Percentiles rank a stretch among this genome's conserved stretches.
Evolutionary conservation across 1,140 invertebrate genomes (phyloP).

Genomic region (Asbolus verrucosus): DNA sequence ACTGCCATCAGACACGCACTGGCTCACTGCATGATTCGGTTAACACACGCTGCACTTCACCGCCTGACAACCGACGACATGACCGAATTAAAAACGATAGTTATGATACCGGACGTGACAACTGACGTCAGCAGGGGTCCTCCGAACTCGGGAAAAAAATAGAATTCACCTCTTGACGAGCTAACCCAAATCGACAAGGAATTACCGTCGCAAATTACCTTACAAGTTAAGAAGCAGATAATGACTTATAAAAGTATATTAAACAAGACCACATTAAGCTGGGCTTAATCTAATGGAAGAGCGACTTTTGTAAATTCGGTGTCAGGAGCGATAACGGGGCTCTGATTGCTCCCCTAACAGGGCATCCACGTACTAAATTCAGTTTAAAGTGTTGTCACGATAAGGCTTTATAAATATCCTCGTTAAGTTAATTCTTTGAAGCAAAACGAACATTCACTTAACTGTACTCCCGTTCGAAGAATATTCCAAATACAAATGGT

Average conservation of each 20-base stretch:
- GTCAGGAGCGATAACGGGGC: constrained; percentile 55
- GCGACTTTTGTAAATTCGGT: constrained; percentile 52
- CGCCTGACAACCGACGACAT: constrained; percentile 23
- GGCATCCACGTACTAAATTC: constrained; percentile 59
- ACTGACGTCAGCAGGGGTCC: neutral
- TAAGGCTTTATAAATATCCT: constrained; percentile 61
- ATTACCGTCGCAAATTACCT: constrained; percentile 22
- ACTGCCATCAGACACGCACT: constrained; percentile 36
- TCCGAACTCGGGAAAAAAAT: neutral
- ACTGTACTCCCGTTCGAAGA: constrained; percentile 33
- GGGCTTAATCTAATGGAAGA: constrained; percentile 58
- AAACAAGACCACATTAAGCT: constrained; percentile 56
- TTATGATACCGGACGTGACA: neutral
- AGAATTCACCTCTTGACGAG: neutral
- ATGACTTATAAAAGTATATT: constrained; percentile 57
- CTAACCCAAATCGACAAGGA: constrained; percentile 6
- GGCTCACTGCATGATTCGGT: constrained; percentile 34
- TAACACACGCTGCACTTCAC: constrained; percentile 34
- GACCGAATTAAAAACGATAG: constrained; percentile 15
- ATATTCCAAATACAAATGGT: constrained; percentile 35
- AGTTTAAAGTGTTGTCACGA: constrained; percentile 61
- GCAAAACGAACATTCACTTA: constrained; percentile 51
- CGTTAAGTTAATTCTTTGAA: constrained; percentile 59
- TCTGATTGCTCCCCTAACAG: constrained; percentile 57
- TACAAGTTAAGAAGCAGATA: constrained; percentile 44